Conservation (phyloP, 2,797 vertebrate species). For the Rhyacichthys aspro region DNA sequence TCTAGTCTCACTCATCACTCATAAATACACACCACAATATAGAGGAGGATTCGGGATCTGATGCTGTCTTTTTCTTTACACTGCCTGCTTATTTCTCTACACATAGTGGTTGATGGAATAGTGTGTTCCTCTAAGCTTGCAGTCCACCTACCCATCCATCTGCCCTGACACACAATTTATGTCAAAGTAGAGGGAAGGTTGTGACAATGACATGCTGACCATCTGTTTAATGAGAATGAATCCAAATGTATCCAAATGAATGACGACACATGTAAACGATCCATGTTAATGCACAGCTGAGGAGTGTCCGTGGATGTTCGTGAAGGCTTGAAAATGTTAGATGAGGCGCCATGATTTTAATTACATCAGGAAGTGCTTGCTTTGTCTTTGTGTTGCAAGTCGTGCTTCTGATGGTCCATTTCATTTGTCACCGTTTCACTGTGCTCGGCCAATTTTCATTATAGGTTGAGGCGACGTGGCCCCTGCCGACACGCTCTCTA, state of each 20-base stretch:
- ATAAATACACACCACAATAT: conserved; percentile 46
- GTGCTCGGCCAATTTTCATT: conserved; percentile 65
- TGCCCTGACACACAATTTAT: conserved; percentile 38
- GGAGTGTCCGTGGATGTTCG: too few species aligned
- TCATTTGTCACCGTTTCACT: conserved; percentile 68
- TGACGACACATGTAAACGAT: too few species aligned
- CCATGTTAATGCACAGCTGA: too few species aligned
- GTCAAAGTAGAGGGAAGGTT: conserved; percentile 31
- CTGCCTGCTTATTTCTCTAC: conserved; percentile 43
- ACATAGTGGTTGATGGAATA: conserved; percentile 47
- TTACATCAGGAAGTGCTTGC: conserved; percentile 55
- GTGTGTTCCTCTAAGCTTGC: conserved; percentile 48
- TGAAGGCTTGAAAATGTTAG: too few species aligned
- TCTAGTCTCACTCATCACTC: conserved; percentile 73
- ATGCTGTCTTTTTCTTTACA: conserved; percentile 70
- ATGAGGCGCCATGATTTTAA: conserved; percentile 53
- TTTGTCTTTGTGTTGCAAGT: conserved; percentile 42
- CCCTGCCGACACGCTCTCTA: conserved; percentile 42
- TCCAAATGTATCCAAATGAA: conserved; percentile 21
- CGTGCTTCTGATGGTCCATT: conserved; percentile 58
- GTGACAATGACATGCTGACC: conserved; percentile 42
- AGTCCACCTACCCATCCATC: conserved; percentile 56
- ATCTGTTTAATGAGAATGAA: conserved; percentile 49
- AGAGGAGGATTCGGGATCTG: conserved; percentile 71
- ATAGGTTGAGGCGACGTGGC: conserved; percentile 45